Conservation (phyloP, 2,888 invertebrate genomes). For the Troglohyphantes excavatus region DNA sequence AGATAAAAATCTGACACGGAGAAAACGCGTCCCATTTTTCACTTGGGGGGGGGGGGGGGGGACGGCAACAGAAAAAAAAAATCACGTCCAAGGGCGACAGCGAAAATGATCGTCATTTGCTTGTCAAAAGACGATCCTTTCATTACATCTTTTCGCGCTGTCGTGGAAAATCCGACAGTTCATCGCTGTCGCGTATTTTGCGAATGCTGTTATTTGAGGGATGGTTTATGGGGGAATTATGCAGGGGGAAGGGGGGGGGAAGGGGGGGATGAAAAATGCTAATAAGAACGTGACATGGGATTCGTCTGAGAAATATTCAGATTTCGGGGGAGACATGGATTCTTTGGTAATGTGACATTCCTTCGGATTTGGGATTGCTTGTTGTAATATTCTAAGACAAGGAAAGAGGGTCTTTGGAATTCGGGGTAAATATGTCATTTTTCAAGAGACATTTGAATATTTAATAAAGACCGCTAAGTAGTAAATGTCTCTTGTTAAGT, state of each 20-base stretch:
- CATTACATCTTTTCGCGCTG: conserved; percentile 31
- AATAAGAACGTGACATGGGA: conserved; percentile 24
- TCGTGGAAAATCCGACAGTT: conserved; percentile 5
- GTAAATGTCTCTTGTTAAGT: too few species aligned
- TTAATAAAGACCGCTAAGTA: too few species aligned
- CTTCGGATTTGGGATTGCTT: not conserved
- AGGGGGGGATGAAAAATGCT: conserved; percentile 28
- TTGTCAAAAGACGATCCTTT: conserved; percentile 46
- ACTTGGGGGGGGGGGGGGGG: too few species aligned
- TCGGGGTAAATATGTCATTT: too few species aligned
- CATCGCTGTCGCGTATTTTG: not conserved
- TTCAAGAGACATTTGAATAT: too few species aligned
- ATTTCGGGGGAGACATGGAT: not conserved
- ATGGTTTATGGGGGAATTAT: conserved; percentile 43
- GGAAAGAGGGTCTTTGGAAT: not conserved
- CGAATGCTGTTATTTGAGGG: conserved; percentile 19
- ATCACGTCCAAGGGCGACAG: not conserved
- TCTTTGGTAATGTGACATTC: not conserved
- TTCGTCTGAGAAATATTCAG: not conserved
- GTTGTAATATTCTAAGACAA: not conserved
- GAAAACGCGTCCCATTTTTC: conserved; percentile 19
- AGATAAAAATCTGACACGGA: conserved; percentile 9
- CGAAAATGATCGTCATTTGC: conserved; percentile 49
- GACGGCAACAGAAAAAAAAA: not conserved
- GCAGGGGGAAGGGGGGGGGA: not conserved